Evolutionary conservation across 2,797 vertebrate genomes (phyloP).

Genomic region (Orientallactaga sibirica): DNA sequence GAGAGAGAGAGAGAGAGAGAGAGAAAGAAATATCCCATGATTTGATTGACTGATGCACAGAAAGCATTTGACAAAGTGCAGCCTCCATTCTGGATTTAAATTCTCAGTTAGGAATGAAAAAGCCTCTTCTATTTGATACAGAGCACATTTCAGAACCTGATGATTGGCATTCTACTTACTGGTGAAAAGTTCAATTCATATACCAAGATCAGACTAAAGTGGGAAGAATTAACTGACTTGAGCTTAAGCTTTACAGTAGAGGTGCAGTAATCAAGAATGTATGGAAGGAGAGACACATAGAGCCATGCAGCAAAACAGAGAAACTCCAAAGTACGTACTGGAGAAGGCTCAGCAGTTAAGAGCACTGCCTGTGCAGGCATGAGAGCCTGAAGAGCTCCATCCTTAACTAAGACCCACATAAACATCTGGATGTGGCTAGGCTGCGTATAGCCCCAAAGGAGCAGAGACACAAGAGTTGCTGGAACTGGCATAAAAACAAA

Average conservation of each 20-base stretch:
- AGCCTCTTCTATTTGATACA: neutral
- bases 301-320: neutral
- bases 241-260: neutral
- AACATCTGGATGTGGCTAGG: too few relatives aligned
- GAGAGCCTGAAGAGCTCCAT: too few relatives aligned
- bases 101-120: neutral
- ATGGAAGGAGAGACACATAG: neutral
- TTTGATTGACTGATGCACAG: neutral
- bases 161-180: neutral
- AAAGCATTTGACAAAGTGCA: neutral
- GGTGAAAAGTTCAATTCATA: neutral
- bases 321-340: neutral
- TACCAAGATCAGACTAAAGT: slow-evolving; percentile 4
- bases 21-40: neutral
- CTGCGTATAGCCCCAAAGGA: too few relatives aligned
- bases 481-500: too few relatives aligned
- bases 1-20: neutral
- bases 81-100: neutral
- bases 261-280: neutral
- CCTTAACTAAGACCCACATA: too few relatives aligned
- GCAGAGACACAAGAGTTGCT: too few relatives aligned
- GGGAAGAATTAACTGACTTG: neutral
- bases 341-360: too few relatives aligned
- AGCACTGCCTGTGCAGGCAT: too few relatives aligned
- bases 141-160: neutral